Conservation (phyloP, 2,888 invertebrate species). For the Platyscelio sp. region DNA sequence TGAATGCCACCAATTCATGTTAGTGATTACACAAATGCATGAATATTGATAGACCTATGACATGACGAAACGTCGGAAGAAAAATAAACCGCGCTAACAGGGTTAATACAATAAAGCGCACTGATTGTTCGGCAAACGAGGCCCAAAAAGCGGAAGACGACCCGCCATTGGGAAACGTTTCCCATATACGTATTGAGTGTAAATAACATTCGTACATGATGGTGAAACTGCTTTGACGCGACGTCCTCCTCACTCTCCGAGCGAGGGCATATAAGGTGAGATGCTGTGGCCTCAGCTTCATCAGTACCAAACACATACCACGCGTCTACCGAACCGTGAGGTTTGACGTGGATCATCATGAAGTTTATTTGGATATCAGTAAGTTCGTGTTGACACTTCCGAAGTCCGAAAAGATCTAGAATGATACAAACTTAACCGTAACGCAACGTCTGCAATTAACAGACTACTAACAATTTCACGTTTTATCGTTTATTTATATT, state of each 20-base stretch:
- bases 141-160: conserved; percentile 47
- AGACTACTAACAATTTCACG: too few relatives aligned
- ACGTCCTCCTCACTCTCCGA: conserved; percentile 78
- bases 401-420: too few relatives aligned
- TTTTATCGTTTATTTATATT: too few relatives aligned
- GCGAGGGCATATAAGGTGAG: conserved; percentile 85
- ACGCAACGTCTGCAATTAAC: too few relatives aligned
- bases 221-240: conserved; percentile 79
- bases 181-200: conserved; percentile 73
- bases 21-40: conserved; percentile 32
- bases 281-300: conserved; percentile 83
- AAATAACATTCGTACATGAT: conserved; percentile 76
- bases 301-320: conserved; percentile 84
- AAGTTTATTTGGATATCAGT: conserved; percentile 78
- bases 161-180: conserved; percentile 79
- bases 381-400: too few relatives aligned
- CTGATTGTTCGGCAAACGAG: conserved; percentile 20
- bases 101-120: conserved; percentile 30
- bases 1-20: conserved; percentile 35
- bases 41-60: conserved; percentile 36
- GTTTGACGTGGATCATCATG: conserved; percentile 80
- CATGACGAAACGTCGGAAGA: background rate
- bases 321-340: conserved; percentile 80
- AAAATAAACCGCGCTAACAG: background rate
- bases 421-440: too few relatives aligned